Conservation (phyloP, 2,113 vertebrate species). For the Blennius ocellaris region DNA sequence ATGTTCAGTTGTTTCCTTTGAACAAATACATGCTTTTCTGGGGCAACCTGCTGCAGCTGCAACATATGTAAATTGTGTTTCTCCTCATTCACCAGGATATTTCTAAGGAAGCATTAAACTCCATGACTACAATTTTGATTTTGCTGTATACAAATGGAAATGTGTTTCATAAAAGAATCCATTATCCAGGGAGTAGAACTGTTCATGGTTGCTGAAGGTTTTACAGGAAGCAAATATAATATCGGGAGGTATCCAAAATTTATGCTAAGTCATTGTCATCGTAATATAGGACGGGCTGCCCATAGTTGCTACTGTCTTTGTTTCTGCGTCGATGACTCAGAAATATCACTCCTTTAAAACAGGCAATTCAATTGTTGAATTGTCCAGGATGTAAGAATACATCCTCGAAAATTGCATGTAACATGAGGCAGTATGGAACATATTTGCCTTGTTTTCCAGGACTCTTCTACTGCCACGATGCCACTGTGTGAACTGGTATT, state of each 20-base stretch:
- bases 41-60: not conserved
- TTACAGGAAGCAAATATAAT: not conserved
- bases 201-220: not conserved
- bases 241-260: not conserved
- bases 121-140: not conserved
- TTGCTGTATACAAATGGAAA: slow-evolving; percentile 4
- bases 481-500: too few species aligned
- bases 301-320: too few species aligned
- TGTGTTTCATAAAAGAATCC: not conserved
- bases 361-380: too few species aligned
- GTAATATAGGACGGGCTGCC: too few species aligned
- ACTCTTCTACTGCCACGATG: too few species aligned
- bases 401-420: not conserved
- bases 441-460: not conserved
- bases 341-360: too few species aligned
- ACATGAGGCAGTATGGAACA: not conserved
- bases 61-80: not conserved
- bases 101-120: not conserved
- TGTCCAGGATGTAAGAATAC: not conserved
- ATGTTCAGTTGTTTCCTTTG: not conserved
- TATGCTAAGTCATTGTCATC: not conserved
- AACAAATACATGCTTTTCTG: not conserved
- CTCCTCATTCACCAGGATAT: not conserved
- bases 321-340: too few species aligned
- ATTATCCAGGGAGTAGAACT: not conserved